phyloP scores from a whole-genome alignment of 2,113 vertebrate species.

The Argyrosomus japonicus region DNA sequence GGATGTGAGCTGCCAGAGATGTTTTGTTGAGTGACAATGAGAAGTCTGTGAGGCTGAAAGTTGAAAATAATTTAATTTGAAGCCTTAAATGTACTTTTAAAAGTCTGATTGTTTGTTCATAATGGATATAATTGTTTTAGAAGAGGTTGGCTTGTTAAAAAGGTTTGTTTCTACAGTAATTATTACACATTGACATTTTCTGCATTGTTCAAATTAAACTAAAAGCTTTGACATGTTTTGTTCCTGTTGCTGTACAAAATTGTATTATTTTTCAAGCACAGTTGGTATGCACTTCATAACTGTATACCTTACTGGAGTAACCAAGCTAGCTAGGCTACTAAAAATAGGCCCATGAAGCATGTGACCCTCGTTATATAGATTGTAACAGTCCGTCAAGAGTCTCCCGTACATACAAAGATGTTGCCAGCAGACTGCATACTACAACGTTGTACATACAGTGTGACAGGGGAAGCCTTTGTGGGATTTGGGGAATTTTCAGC shows the following conservation, averaged over 20 bases:
- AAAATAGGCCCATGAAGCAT: background rate
- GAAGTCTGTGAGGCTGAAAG: background rate
- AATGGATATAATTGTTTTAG: background rate
- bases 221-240: background rate
- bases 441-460: background rate
- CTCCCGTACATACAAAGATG: background rate
- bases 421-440: background rate
- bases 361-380: background rate
- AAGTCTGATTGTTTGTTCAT: background rate
- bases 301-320: background rate
- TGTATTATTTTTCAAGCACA: background rate
- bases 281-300: background rate
- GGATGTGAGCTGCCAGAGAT: background rate
- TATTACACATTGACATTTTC: background rate
- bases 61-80: background rate
- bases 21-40: background rate
- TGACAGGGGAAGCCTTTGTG: slow-evolving; percentile 21
- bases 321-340: background rate
- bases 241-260: background rate
- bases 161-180: background rate
- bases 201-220: background rate
- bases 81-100: background rate
- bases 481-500: background rate
- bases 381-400: background rate
- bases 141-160: background rate